Evolutionary conservation across 2,888 invertebrate genomes (phyloP).

Genomic region (Willowsia nigromaculata): DNA sequence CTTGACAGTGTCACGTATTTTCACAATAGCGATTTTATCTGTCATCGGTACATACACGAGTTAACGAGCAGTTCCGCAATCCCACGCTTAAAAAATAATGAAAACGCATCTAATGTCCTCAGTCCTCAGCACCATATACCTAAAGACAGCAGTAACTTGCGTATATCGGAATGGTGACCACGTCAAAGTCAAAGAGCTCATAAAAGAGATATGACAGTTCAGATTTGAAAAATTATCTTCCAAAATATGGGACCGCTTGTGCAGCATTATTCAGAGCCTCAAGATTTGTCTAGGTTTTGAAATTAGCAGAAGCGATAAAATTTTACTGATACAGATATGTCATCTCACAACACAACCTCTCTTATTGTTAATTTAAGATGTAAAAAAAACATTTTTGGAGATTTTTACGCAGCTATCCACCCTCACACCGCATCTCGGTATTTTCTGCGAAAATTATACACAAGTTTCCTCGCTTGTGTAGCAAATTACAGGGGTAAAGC

Average conservation of each 20-base stretch:
- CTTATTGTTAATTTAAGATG: no score
- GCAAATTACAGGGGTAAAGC: no score
- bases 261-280: no score
- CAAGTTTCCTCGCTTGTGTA: no score
- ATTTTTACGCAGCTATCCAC: no score
- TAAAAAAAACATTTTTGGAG: no score
- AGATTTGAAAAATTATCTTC: not conserved
- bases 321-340: no score
- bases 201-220: conserved; percentile 29
- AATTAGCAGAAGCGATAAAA: no score
- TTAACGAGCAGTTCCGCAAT: conserved; percentile 52
- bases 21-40: conserved; percentile 6
- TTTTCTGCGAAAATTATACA: no score
- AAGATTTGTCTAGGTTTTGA: no score
- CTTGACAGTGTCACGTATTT: not conserved
- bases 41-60: conserved; percentile 33
- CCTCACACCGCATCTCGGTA: no score
- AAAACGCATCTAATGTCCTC: not conserved
- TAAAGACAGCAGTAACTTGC: not conserved
- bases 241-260: not conserved
- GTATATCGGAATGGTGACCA: not conserved
- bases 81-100: conserved; percentile 32
- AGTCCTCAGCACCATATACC: not conserved
- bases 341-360: no score
- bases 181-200: conserved; percentile 40